phyloP scores from a whole-genome alignment of 2,888 invertebrate genomes.

The Aplocera efformata region DNA sequence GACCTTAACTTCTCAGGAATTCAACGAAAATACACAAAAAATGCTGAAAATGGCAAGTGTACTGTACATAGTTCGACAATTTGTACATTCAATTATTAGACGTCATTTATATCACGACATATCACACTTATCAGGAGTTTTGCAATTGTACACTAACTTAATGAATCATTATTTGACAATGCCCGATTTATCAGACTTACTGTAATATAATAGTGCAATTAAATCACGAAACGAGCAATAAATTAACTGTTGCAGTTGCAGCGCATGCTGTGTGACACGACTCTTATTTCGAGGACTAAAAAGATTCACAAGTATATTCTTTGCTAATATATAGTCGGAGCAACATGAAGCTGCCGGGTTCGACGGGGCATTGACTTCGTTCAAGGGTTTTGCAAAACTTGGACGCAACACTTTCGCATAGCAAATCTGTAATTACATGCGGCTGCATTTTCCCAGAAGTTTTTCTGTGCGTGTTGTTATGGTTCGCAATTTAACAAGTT shows the following conservation, averaged over 20 bases:
- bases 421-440: conserved; percentile 30
- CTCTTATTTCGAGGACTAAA: background rate
- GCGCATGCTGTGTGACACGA: conserved; percentile 3
- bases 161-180: conserved; percentile 18
- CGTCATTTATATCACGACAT: conserved; percentile 5
- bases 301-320: conserved; percentile 1
- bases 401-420: conserved; percentile 21
- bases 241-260: conserved; percentile 5
- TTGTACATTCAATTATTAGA: conserved; percentile 11
- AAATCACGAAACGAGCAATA: conserved; percentile 9
- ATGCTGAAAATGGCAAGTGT: conserved; percentile 5
- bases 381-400: conserved; percentile 25
- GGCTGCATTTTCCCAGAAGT: conserved; percentile 36
- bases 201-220: conserved; percentile 9
- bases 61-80: conserved; percentile 6
- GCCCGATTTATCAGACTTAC: too few species aligned
- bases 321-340: conserved; percentile 1
- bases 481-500: conserved; percentile 49
- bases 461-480: conserved; percentile 39
- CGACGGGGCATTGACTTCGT: conserved; percentile 24
- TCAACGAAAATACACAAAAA: background rate
- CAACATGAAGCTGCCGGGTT: conserved; percentile 8
- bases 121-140: conserved; percentile 16
- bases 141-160: conserved; percentile 10
- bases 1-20: conserved; percentile 9